Evolutionary conservation across 1,140 invertebrate genomes (phyloP).

Genomic region (Cherax destructor): DNA sequence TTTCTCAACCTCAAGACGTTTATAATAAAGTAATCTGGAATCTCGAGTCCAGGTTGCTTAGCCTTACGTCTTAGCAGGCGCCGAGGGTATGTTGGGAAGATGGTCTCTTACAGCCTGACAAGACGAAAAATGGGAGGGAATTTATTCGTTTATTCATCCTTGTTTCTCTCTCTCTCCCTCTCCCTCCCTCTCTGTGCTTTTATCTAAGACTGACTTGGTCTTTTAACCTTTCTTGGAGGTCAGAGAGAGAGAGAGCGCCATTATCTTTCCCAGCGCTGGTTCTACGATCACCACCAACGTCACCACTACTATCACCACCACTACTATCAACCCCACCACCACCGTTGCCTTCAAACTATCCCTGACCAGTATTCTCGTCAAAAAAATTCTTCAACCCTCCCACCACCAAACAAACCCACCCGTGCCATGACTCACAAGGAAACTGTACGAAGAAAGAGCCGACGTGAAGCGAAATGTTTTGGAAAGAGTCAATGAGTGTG

Average conservation of each 20-base stretch:
- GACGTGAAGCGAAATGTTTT: conserved; percentile 5
- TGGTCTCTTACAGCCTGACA: conserved; percentile 45
- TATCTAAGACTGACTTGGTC: neutral
- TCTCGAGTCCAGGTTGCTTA: neutral
- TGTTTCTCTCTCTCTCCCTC: conserved; percentile 3
- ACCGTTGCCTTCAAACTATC: too few relatives aligned
- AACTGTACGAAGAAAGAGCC: neutral
- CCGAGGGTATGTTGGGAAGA: conserved; percentile 30
- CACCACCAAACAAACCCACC: too few relatives aligned
- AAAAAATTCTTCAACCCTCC: too few relatives aligned
- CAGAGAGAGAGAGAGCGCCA: too few relatives aligned
- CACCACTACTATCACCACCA: too few relatives aligned
- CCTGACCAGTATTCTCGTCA: too few relatives aligned
- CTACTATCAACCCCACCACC: too few relatives aligned
- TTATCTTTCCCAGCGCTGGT: too few relatives aligned
- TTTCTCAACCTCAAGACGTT: conserved; percentile 7
- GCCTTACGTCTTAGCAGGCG: neutral
- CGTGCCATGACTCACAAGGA: too few relatives aligned
- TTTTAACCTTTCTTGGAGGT: neutral
- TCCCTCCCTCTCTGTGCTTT: neutral
- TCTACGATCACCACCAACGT: too few relatives aligned
- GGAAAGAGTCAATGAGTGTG: conserved; percentile 2
- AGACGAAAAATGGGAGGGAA: conserved; percentile 35
- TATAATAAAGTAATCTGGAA: conserved; percentile 30
- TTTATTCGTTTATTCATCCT: conserved; percentile 11